These are phyloP conservation scores for Meles meles DNA, from an alignment of 2,113 vertebrate genomes.

Conservation along the genomic window DNA sequence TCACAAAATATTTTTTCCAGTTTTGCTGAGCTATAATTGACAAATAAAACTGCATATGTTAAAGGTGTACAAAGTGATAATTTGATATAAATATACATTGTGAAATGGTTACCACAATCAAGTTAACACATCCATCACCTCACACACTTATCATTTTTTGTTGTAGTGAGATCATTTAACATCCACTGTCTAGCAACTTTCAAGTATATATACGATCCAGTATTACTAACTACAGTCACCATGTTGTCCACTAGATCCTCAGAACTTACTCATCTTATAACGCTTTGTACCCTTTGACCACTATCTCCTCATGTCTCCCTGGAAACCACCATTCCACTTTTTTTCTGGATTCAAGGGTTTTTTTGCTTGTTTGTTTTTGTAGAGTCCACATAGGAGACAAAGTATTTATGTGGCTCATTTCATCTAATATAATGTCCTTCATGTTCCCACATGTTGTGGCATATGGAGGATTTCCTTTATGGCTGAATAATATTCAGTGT, in stretches of 20 bases:
- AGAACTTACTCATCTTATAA: background rate
- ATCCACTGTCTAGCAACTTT: background rate
- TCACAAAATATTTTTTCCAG: background rate
- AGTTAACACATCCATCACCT: background rate
- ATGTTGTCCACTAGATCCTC: background rate
- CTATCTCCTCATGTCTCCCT: background rate
- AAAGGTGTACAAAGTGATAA: background rate
- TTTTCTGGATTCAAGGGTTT: background rate
- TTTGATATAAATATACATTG: background rate
- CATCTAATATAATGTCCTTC: background rate
- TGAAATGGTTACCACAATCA: background rate
- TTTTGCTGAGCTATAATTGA: background rate
- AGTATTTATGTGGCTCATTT: background rate
- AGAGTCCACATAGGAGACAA: background rate
- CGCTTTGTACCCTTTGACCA: background rate
- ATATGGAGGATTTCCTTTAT: background rate
- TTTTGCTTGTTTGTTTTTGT: background rate
- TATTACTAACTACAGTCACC: background rate
- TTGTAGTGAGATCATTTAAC: background rate
- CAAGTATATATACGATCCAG: background rate
- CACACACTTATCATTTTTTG: background rate
- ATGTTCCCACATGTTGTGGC: too few relatives aligned
- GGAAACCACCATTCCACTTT: background rate
- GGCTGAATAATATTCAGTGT: background rate
- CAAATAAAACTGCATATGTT: background rate